A percentile compares a stretch with the other conserved stretches of the same genome.
Evolutionary conservation across 2,797 vertebrate genomes (phyloP).

Genomic region (Aulostomus chinensis): DNA sequence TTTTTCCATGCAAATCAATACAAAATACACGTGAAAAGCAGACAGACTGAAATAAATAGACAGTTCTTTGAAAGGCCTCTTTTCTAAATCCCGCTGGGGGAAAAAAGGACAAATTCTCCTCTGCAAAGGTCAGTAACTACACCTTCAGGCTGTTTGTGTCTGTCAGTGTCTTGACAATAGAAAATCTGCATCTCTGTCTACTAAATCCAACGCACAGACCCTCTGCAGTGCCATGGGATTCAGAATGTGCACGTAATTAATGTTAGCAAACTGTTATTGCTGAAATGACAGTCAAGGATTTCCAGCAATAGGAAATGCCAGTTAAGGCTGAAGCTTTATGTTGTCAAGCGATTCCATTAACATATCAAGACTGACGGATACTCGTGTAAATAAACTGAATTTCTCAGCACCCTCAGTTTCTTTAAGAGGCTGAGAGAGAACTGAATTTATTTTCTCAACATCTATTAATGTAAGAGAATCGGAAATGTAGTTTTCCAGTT

Average conservation of each 20-base stretch:
- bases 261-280: slow-evolving; percentile 41
- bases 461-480: too few species aligned
- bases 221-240: background rate
- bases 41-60: too few species aligned
- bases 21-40: too few species aligned
- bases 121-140: slow-evolving; percentile 24
- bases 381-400: slow-evolving; percentile 9
- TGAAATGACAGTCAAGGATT: slow-evolving; percentile 12
- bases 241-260: background rate
- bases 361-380: slow-evolving; percentile 9
- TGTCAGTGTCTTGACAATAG: slow-evolving; percentile 14
- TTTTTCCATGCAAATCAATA: too few species aligned
- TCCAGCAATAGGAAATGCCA: slow-evolving; percentile 9
- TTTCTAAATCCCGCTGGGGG: slow-evolving; percentile 5
- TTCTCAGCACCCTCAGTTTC: too few species aligned
- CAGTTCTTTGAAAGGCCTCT: slow-evolving; percentile 2
- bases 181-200: slow-evolving; percentile 27
- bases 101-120: slow-evolving; percentile 18
- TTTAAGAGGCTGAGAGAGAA: too few species aligned
- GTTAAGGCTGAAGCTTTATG: slow-evolving; percentile 2
- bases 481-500: too few species aligned
- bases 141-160: slow-evolving; percentile 27
- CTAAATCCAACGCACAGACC: slow-evolving; percentile 3
- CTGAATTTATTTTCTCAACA: too few species aligned
- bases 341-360: slow-evolving; percentile 4